Percentiles rank a stretch among this genome's conserved stretches.
Conservation (phyloP, 1,140 invertebrate species). For the Drosophila watanabei region DNA sequence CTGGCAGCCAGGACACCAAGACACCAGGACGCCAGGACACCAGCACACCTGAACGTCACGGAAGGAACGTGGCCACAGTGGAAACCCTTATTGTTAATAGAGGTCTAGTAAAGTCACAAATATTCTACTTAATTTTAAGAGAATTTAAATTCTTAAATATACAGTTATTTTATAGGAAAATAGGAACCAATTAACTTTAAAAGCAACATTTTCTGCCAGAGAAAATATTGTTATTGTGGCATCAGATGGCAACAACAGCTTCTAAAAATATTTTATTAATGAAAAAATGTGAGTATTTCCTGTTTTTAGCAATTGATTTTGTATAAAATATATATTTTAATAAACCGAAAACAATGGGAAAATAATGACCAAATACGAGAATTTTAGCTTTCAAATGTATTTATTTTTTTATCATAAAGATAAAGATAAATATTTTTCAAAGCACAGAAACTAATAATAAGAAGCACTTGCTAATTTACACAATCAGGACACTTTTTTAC, state of each 20-base stretch:
- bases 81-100: too few species aligned
- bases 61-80: slow-evolving; percentile 38
- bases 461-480: too few species aligned
- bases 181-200: not conserved
- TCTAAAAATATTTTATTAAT: not conserved
- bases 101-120: not conserved
- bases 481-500: not conserved
- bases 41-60: slow-evolving; percentile 55
- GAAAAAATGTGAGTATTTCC: not conserved
- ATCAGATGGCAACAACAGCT: not conserved
- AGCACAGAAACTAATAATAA: too few species aligned
- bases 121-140: not conserved
- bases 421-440: too few species aligned
- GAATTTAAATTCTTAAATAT: not conserved
- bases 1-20: slow-evolving; percentile 15
- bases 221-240: not conserved
- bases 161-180: not conserved
- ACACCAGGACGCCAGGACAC: slow-evolving; percentile 29
- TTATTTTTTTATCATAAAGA: too few species aligned
- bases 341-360: not conserved
- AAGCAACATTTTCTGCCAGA: not conserved
- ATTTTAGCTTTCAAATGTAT: too few species aligned
- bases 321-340: not conserved
- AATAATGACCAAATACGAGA: not conserved
- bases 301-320: not conserved